Percentiles rank a stretch among this genome's conserved stretches.
Evolutionary conservation across 2,113 vertebrate genomes (phyloP).

Genomic region (Propithecus coquereli): DNA sequence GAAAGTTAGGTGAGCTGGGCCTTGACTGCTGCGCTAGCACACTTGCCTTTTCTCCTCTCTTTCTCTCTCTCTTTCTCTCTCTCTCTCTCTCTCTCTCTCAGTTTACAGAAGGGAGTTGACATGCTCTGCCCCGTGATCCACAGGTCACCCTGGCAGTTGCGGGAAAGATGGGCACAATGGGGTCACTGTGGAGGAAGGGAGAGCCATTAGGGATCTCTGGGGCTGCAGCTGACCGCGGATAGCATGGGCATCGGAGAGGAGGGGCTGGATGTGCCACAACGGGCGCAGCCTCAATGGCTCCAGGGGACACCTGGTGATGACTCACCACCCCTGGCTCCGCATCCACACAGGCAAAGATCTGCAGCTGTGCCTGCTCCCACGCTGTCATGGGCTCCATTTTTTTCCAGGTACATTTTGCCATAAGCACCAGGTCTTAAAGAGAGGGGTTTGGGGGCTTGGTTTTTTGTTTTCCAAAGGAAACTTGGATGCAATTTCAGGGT

Average conservation of each 20-base stretch:
- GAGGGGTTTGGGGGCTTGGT: neutral
- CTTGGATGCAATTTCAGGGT: neutral
- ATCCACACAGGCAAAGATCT: neutral
- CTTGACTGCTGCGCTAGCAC: neutral
- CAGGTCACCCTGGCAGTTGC: neutral
- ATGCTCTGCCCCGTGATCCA: neutral
- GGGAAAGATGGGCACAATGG: neutral
- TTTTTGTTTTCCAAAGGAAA: slow-evolving; percentile 4
- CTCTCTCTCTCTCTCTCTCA: neutral
- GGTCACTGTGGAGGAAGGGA: neutral
- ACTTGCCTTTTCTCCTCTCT: neutral
- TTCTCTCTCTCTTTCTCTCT: no score
- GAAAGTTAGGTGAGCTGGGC: neutral
- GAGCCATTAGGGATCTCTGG: neutral
- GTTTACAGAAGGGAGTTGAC: neutral
- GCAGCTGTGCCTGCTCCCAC: neutral
- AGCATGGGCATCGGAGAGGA: fast-evolving
- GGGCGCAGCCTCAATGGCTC: neutral
- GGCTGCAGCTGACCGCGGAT: neutral
- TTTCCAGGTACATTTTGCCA: neutral
- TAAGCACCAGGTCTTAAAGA: neutral
- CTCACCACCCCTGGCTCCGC: neutral
- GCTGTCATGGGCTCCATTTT: neutral
- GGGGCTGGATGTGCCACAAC: fast-evolving
- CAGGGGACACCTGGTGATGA: neutral